A percentile compares a stretch with the other conserved stretches of the same genome.
phyloP scores from a whole-genome alignment of 2,113 vertebrate genomes.

The Planiliza haematocheilus region DNA sequence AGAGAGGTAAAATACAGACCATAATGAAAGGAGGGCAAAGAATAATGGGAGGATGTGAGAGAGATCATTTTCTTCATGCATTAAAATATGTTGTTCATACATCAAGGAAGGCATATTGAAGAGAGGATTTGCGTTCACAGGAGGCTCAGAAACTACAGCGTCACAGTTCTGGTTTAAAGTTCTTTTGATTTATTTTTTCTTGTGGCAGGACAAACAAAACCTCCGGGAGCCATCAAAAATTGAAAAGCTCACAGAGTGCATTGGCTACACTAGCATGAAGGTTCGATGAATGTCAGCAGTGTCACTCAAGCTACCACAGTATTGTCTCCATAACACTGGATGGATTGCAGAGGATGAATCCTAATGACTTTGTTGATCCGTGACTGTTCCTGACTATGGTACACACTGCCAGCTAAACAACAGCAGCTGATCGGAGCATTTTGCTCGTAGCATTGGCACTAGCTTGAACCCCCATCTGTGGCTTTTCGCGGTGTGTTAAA shows the following conservation, averaged over 20 bases:
- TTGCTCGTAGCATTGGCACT: too few relatives aligned
- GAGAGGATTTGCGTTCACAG: slow-evolving; percentile 14
- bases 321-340: too few relatives aligned
- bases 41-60: not conserved
- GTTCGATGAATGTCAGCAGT: slow-evolving; percentile 8
- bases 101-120: not conserved
- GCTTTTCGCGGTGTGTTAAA: too few relatives aligned
- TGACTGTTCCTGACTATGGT: not conserved
- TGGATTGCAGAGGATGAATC: not conserved
- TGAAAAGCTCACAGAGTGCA: not conserved
- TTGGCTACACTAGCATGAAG: not conserved
- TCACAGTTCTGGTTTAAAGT: not conserved
- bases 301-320: not conserved
- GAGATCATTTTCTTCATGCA: not conserved
- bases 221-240: not conserved
- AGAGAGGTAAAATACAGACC: slow-evolving; percentile 11
- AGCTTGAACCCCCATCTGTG: too few relatives aligned
- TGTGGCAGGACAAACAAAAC: not conserved
- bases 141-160: slow-evolving; percentile 5
- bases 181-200: slow-evolving; percentile 2
- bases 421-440: not conserved
- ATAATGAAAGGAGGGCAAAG: not conserved
- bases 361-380: not conserved
- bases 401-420: not conserved
- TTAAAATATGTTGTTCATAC: not conserved